phyloP scores from a whole-genome alignment of 2,113 vertebrate genomes.

The Setophaga petechia region DNA sequence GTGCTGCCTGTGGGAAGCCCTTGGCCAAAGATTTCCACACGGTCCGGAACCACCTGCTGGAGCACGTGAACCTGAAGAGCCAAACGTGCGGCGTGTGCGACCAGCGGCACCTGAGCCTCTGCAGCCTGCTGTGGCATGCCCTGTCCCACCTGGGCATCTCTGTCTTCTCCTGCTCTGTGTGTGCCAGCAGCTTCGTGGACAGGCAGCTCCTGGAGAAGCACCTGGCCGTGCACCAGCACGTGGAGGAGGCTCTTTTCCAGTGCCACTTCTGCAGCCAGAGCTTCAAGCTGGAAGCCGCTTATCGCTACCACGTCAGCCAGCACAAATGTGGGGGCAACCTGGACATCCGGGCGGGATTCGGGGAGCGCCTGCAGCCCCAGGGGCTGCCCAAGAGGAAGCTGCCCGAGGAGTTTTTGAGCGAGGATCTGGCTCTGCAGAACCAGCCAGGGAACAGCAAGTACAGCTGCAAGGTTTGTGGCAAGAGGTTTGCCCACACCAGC shows the following conservation, averaged over 20 bases:
- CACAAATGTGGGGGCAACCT: conserved; percentile 81
- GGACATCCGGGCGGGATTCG: conserved; percentile 57
- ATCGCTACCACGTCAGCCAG: conserved; percentile 88
- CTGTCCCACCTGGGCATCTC: conserved; percentile 87
- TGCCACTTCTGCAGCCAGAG: conserved; percentile 79
- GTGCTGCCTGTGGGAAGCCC: conserved; percentile 81
- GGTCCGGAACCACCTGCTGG: conserved; percentile 85
- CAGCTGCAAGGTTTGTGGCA: conserved; percentile 93
- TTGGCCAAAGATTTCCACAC: conserved; percentile 89
- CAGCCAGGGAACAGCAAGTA: conserved; percentile 86
- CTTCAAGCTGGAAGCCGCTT: conserved; percentile 81
- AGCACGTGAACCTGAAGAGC: conserved; percentile 85
- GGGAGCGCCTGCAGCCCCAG: conserved; percentile 42
- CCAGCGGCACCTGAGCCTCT: conserved; percentile 84
- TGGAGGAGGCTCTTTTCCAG: conserved; percentile 80
- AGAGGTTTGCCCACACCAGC: conserved; percentile 94
- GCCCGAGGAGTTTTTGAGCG: conserved; percentile 66
- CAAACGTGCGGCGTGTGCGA: conserved; percentile 87
- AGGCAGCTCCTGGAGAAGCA: conserved; percentile 88
- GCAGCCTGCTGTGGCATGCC: conserved; percentile 91
- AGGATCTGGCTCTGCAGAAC: conserved; percentile 64
- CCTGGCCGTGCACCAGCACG: conserved; percentile 81
- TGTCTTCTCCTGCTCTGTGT: conserved; percentile 89
- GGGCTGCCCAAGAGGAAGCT: conserved; percentile 75
- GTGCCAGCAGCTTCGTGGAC: conserved; percentile 89